Base-by-base conservation (phyloP, 2,888 invertebrate genomes). In the Tetropium fuscum region DNA sequence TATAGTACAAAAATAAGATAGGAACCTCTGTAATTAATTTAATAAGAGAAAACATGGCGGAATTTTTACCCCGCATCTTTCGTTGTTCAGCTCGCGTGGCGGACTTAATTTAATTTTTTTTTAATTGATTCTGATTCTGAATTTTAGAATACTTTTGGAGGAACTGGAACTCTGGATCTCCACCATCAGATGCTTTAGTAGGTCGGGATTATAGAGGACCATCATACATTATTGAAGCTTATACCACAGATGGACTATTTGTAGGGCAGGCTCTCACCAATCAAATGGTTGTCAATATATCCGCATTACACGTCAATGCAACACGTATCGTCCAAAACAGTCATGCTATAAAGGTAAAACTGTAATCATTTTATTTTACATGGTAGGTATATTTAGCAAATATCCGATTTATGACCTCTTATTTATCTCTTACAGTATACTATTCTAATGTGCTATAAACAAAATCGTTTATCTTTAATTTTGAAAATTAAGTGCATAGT, bases 141-240 rank as follows among this genome's bases (percentile, higher is more conserved):
- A 22, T 27, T 38, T 40, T 25, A 51, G 51, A 18, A 8, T 51
- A 51, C 19, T 51, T 34, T 10, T 51, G 51, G 51, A 51, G 40
- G 5, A 38, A 38, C 1, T 51, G 51, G 51, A 51, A 38, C 0
- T 8, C 51, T 10, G 51, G 51, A 3, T 22, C 51, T 4, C 51
- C 51, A 11, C 51, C 51, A 27, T 25, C 51, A 7, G 51, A 51
- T n/a, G 51, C 38, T 6, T 1, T 51, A 16, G 18, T 27, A 7
- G 27, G 15, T n/a, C 25, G 38, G 0, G 51, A 51, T 13, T 51
- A 40, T 18, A 40, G 40, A 16, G 51, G 51, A 3, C n/a, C 11
- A 6, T 51, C 51, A 2, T 51, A 51, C 19, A 40, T 51, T 11
- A 18, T 51, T 3, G 51, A 51, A n/a, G 51, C 40, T 7, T 51